Conservation (phyloP, 2,113 vertebrate species). For the Saguinus imperator region DNA sequence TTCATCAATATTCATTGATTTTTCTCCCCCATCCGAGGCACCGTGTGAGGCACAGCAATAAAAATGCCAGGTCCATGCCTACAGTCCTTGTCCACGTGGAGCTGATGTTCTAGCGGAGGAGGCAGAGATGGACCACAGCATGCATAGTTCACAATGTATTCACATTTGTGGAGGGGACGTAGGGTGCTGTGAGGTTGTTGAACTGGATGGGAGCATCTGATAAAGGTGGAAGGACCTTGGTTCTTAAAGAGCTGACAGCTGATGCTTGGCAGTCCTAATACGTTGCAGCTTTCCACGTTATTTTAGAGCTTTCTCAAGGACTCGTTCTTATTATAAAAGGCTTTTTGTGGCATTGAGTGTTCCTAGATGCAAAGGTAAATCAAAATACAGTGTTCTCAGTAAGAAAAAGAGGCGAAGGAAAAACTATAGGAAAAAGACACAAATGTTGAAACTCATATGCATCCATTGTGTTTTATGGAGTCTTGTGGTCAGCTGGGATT, state of each 20-base stretch:
- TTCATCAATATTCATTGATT: neutral
- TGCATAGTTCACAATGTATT: neutral
- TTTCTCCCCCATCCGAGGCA: neutral
- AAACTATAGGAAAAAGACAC: neutral
- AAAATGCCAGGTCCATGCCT: neutral
- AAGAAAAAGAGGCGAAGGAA: neutral
- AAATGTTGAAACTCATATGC: conserved; percentile 35
- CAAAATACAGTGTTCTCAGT: neutral
- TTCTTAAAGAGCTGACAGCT: neutral
- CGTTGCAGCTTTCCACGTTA: neutral
- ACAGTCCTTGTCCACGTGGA: neutral
- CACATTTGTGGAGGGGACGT: neutral
- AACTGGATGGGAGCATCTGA: neutral
- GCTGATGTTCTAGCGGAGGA: neutral
- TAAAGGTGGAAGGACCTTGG: neutral
- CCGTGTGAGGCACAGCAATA: neutral
- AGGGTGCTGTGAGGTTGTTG: neutral
- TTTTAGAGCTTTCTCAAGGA: neutral
- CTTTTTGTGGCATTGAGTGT: neutral
- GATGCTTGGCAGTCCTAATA: neutral
- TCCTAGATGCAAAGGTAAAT: conserved; percentile 22
- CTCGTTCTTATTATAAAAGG: neutral
- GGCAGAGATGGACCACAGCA: neutral
- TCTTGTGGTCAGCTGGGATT: neutral
- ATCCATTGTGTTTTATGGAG: conserved; percentile 19